These are phyloP conservation scores for Cnemophilus loriae DNA, from an alignment of 2,113 vertebrate genomes.

Conservation along the genomic window DNA sequence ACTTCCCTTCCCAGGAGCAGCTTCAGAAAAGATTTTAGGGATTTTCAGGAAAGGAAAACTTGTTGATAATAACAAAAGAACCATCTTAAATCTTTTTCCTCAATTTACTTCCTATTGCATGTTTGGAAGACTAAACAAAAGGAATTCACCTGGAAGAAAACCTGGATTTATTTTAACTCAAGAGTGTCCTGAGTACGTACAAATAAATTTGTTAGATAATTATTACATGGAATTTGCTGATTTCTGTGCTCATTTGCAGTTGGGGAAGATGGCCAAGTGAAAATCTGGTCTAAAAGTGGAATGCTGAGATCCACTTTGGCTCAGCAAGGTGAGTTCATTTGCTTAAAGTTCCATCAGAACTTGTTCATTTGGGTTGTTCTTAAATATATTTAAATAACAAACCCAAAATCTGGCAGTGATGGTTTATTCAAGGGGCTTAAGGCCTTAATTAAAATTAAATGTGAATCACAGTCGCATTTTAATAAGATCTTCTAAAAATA, in stretches of 20 bases:
- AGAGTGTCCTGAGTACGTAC: background rate
- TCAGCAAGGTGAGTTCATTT: slow-evolving; percentile 83
- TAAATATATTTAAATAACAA: background rate
- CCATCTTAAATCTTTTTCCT: background rate
- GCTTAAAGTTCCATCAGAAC: background rate
- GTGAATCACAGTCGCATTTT: background rate
- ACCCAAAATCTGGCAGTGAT: background rate
- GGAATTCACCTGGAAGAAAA: background rate
- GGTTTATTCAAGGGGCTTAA: background rate
- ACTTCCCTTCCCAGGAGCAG: background rate
- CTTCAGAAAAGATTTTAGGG: background rate
- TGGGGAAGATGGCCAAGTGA: slow-evolving; percentile 97
- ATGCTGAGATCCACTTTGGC: slow-evolving; percentile 95
- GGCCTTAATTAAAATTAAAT: background rate
- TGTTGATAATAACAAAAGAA: background rate
- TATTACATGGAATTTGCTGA: background rate
- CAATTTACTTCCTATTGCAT: background rate
- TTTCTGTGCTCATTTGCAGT: slow-evolving; percentile 67
- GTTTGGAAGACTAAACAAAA: background rate
- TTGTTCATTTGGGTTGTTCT: background rate
- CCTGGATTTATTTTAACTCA: background rate
- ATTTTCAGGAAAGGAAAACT: background rate
- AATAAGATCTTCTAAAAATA: background rate
- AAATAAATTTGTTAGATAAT: background rate
- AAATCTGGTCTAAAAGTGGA: slow-evolving; percentile 98